Percentiles rank a stretch among this genome's conserved stretches.
Evolutionary conservation across 2,888 invertebrate genomes (phyloP).

Genomic region (Melieria crassipennis): DNA sequence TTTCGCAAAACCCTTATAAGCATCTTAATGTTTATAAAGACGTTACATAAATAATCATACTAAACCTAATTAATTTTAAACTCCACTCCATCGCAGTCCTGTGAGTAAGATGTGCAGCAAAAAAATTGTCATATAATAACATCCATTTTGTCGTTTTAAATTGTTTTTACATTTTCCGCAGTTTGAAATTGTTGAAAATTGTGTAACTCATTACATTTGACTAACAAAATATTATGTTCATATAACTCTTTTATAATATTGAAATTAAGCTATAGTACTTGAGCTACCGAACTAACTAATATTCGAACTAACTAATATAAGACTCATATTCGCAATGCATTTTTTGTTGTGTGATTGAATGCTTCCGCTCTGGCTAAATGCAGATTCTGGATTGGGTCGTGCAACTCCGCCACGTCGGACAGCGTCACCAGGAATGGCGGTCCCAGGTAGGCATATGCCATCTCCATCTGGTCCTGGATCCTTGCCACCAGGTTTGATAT

Average conservation of each 20-base stretch:
- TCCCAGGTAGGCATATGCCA: conserved; percentile 76
- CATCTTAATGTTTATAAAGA: no score
- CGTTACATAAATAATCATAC: no score
- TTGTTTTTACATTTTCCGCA: no score
- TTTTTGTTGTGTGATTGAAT: conserved; percentile 11
- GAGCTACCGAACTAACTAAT: not conserved
- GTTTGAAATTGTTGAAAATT: no score
- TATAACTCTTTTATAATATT: not conserved
- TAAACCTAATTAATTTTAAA: no score
- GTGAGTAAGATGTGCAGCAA: no score
- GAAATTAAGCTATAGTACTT: conserved; percentile 2
- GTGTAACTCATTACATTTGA: no score
- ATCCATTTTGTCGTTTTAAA: no score
- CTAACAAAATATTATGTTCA: not conserved
- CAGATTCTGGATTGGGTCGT: conserved; percentile 87
- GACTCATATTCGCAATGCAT: not conserved
- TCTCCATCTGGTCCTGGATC: conserved; percentile 88
- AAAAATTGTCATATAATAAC: no score
- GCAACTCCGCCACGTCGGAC: conserved; percentile 89
- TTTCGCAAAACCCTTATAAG: no score
- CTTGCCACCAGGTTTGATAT: conserved; percentile 79
- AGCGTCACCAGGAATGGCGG: conserved; percentile 82
- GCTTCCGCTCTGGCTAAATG: conserved; percentile 66
- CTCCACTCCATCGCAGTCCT: no score
- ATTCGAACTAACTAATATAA: no score